These are phyloP conservation scores for Steinernema feltiae DNA, from an alignment of 1,140 invertebrate species.

Conservation along the genomic window DNA sequence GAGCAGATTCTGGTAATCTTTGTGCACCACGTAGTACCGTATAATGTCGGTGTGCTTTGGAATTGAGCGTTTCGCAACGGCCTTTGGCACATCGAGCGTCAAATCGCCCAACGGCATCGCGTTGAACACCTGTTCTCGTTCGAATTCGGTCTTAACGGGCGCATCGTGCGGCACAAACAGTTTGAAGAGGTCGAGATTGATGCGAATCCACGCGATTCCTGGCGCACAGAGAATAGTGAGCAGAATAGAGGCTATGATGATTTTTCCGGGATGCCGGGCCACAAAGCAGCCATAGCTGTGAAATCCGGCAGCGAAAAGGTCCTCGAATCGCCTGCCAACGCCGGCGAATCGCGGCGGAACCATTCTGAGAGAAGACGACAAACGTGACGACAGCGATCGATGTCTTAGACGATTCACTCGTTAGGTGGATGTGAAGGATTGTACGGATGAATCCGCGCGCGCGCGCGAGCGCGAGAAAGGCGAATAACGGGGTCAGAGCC, in stretches of 20 bases:
- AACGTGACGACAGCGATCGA: neutral
- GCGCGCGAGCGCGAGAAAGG: neutral
- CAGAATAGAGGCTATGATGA: conserved; percentile 25
- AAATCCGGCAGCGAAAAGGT: conserved; percentile 3
- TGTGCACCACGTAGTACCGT: conserved; percentile 56
- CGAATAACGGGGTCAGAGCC: conserved; percentile 10
- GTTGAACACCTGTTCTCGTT: conserved; percentile 26
- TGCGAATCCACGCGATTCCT: conserved; percentile 46
- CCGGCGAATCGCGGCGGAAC: neutral
- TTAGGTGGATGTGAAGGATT: too few species aligned
- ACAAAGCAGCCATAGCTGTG: neutral
- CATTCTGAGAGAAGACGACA: neutral
- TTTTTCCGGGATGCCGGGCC: neutral
- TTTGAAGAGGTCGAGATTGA: conserved; percentile 57
- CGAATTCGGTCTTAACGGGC: conserved; percentile 37
- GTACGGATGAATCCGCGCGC: too few species aligned
- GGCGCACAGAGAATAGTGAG: conserved; percentile 45
- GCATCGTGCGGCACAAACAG: conserved; percentile 55
- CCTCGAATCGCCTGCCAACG: neutral
- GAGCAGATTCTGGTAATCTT: conserved; percentile 54
- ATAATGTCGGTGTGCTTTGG: conserved; percentile 50
- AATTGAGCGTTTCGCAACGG: neutral
- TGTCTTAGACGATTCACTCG: neutral
- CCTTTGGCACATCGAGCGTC: neutral
- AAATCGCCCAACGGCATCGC: conserved; percentile 26